Evolutionary conservation across 2,888 invertebrate genomes (phyloP), one percentile per base, ranked within the genome.

Genomic region (Aphidius colemani): DNA sequence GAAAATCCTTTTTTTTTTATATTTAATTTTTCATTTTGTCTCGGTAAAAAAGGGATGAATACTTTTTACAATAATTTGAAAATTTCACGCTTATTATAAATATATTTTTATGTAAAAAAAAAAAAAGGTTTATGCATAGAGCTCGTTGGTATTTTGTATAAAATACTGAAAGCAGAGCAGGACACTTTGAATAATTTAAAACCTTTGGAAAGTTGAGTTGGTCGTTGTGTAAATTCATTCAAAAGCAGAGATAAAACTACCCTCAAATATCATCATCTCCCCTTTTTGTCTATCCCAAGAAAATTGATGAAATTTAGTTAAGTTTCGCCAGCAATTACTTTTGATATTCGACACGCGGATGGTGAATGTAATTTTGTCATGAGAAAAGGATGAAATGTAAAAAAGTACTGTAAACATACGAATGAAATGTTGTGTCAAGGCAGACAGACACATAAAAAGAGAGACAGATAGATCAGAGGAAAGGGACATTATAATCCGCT

Each of bases 261-360:
- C 45, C 45, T 6, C 55, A n/a, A 18, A 30, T 46, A 57, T 45
- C 46, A 30, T 39, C 39, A 57, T 30, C 43, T 13, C 57, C 57
- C 44, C 43, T 10, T 18, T 30, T 39, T n/a, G 11, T 58, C 13
- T 41, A 43, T 40, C 39, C 9, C 46, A 30, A 30, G 55, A 68
- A 69, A 68, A 75, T 76, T 72, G 71, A 68, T 66, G 68, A 71
- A 79, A 79, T 78, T 78, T 76, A 75, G 77, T 80, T 80, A 79
- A 79, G 78, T 79, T 78, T 78, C 78, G 77, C 64, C 75, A 79
- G 79, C 79, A 79, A 80, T 79, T 80, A 80, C 79, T 80, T 80
- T 80, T 80, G 80, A 80, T 80, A 79, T 75, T 78, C 78, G 78
- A 80, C 80, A 80, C 79, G 79, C 78, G 77, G 74, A 30, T 46